A percentile compares a stretch with the other conserved stretches of the same genome.
phyloP scores from a whole-genome alignment of 30 jellyfish, hydroid and myxozoan genomes.

The Catostylus mosaicus region DNA sequence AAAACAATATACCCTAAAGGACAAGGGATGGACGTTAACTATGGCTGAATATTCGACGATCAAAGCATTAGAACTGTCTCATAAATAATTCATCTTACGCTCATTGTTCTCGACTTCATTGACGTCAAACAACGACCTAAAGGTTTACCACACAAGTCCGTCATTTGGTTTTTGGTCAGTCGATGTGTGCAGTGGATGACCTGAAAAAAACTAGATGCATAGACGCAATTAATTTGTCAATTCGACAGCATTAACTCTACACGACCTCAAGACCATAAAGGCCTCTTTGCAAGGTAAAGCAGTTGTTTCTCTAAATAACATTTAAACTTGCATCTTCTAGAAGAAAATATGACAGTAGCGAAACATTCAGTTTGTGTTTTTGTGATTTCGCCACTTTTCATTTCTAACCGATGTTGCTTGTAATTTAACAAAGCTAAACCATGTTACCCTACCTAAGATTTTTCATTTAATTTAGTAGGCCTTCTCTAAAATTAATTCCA shows the following conservation, averaged over 20 bases:
- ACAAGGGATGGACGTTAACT: too few relatives aligned
- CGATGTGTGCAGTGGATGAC: not conserved
- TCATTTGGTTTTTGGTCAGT: not conserved
- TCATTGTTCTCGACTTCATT: conserved; percentile 17
- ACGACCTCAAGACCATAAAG: not conserved
- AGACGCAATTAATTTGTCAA: not conserved
- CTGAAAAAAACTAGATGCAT: not conserved
- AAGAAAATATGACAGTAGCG: not conserved
- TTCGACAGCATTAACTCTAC: not conserved
- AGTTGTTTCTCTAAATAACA: not conserved
- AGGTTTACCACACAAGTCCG: not conserved
- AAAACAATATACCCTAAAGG: too few relatives aligned
- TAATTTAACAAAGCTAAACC: too few relatives aligned
- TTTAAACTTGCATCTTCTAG: not conserved
- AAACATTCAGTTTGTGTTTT: too few relatives aligned
- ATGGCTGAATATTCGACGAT: too few relatives aligned
- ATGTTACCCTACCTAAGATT: too few relatives aligned
- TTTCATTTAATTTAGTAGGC: too few relatives aligned
- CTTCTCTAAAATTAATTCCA: too few relatives aligned
- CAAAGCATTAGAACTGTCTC: conserved; percentile 25
- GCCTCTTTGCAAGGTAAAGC: not conserved
- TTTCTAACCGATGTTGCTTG: too few relatives aligned
- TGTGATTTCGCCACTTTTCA: too few relatives aligned
- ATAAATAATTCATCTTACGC: conserved; percentile 33
- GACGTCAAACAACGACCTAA: conserved; percentile 35